These are phyloP conservation scores for Zaprionus tsacasi DNA, from an alignment of 1,140 invertebrate species.

Conservation along the genomic window DNA sequence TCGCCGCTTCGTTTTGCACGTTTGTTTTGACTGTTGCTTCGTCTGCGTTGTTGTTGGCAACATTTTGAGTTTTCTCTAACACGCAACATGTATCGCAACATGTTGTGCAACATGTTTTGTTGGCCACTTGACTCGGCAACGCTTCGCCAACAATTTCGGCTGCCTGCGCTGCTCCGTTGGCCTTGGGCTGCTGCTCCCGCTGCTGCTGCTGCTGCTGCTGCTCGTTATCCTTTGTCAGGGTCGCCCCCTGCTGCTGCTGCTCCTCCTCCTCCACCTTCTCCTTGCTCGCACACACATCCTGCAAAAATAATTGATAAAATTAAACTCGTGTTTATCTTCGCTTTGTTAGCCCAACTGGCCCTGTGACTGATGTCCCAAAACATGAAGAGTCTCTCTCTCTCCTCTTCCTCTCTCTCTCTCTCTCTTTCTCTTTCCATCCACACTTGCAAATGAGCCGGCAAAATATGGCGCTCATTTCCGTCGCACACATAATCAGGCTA, in stretches of 20 bases:
- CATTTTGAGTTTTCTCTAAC: neutral
- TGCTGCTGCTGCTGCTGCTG: slow-evolving; percentile 6
- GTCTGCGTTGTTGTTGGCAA: slow-evolving; percentile 3
- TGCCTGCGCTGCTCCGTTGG: neutral
- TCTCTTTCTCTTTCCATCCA: accelerated
- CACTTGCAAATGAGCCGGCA: slow-evolving; percentile 3
- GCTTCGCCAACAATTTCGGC: slow-evolving; percentile 3
- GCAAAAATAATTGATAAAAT: slow-evolving; percentile 55
- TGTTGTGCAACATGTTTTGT: slow-evolving; percentile 22
- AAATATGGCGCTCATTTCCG: slow-evolving; percentile 3
- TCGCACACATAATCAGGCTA: slow-evolving; percentile 2
- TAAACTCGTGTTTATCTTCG: slow-evolving; percentile 48
- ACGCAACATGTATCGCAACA: slow-evolving; percentile 38
- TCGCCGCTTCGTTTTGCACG: slow-evolving; percentile 46
- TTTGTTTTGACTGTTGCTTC: slow-evolving; percentile 50
- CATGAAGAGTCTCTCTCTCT: neutral
- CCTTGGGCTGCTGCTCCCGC: slow-evolving; percentile 16
- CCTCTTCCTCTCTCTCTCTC: neutral
- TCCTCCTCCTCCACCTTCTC: neutral
- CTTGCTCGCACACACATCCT: slow-evolving; percentile 33
- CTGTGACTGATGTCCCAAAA: neutral
- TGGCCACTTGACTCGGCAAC: slow-evolving; percentile 23
- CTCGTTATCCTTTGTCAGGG: slow-evolving; percentile 29
- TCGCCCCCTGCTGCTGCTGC: slow-evolving; percentile 14
- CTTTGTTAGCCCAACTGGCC: slow-evolving; percentile 16